A percentile compares a stretch with the other conserved stretches of the same genome.
phyloP scores from a whole-genome alignment of 2,888 invertebrate genomes.

The Epinotia bilunana region DNA sequence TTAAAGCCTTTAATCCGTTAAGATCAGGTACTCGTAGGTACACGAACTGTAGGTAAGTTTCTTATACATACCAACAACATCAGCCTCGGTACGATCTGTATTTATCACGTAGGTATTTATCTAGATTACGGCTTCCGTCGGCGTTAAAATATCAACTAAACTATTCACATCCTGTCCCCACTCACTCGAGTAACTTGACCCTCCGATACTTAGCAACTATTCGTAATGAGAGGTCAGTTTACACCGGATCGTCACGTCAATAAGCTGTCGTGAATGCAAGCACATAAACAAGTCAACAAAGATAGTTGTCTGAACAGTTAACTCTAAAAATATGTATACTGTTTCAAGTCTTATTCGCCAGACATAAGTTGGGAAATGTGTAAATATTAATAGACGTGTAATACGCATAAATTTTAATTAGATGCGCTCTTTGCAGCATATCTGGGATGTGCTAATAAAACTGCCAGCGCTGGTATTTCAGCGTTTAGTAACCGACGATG shows the following conservation, averaged over 20 bases:
- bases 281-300: constrained; percentile 48
- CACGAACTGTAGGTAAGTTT: background rate
- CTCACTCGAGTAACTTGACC: background rate
- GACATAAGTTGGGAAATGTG: background rate
- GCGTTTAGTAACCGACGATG: constrained; percentile 33
- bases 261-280: background rate
- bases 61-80: background rate
- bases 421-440: constrained; percentile 58
- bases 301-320: constrained; percentile 59
- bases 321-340: background rate
- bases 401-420: constrained; percentile 69
- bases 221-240: background rate
- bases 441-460: constrained; percentile 62
- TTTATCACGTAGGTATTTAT: constrained; percentile 37
- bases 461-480: constrained; percentile 44
- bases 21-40: background rate
- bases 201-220: background rate
- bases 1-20: background rate
- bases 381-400: constrained; percentile 22
- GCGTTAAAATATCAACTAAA: constrained; percentile 29
- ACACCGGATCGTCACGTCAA: background rate
- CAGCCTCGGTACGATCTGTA: constrained; percentile 11
- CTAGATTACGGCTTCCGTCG: constrained; percentile 24
- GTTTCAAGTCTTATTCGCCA: background rate
- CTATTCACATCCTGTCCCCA: background rate